These are phyloP conservation scores for Hydroisotoma schaefferi DNA, from an alignment of 2,888 invertebrate genomes.

Conservation along the genomic window DNA sequence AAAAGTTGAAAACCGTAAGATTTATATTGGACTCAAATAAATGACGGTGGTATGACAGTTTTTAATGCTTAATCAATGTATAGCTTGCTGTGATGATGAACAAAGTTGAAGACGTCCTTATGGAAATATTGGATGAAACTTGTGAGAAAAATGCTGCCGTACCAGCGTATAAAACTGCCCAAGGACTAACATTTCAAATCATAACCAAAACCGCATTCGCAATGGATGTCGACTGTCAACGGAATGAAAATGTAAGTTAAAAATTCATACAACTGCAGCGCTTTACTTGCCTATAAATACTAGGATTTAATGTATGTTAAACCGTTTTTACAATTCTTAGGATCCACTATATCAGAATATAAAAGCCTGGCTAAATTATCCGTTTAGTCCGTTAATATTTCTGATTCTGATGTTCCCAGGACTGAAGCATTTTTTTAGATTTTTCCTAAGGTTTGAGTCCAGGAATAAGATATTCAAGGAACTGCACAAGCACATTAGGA, in stretches of 20 bases:
- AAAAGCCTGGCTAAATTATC: slow-evolving; percentile 47
- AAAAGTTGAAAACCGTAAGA: slow-evolving; percentile 45
- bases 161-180: slow-evolving; percentile 40
- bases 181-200: slow-evolving; percentile 18
- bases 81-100: slow-evolving; percentile 47
- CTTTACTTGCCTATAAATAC: not conserved
- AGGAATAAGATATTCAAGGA: slow-evolving; percentile 45
- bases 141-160: slow-evolving; percentile 37
- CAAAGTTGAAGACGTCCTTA: slow-evolving; percentile 44
- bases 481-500: slow-evolving; percentile 40
- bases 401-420: slow-evolving; percentile 48
- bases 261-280: not conserved
- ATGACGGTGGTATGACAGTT: not conserved
- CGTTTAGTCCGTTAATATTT: slow-evolving; percentile 45
- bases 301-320: not conserved
- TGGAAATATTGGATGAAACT: slow-evolving; percentile 47
- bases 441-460: slow-evolving; percentile 42
- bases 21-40: not conserved
- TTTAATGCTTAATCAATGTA: slow-evolving; percentile 11
- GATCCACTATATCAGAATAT: slow-evolving; percentile 45
- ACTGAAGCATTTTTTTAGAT: slow-evolving; percentile 43
- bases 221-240: slow-evolving; percentile 47
- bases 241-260: slow-evolving; percentile 47
- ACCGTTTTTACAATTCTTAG: slow-evolving; percentile 21
- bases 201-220: slow-evolving; percentile 48